Base-by-base conservation (phyloP, 53 echinoderm and acorn worm species). In the Luidia sarsii region DNA sequence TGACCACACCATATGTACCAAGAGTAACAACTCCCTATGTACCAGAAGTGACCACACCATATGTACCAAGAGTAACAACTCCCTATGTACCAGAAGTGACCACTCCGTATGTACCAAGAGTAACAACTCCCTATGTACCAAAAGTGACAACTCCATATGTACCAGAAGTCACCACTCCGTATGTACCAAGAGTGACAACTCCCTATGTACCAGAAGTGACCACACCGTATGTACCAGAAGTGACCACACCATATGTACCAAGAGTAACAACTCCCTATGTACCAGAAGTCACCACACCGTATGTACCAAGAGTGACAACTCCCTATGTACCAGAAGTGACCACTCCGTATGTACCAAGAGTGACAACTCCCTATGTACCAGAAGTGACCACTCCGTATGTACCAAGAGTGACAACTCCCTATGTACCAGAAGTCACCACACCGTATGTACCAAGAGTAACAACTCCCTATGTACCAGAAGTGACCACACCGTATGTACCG, bases 401-500 rank as follows among this genome's bases (percentile, higher is more conserved):
- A 0, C 67, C 67, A 39, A 0, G 10, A 39, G 28, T 67, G 46
- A 41, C 67, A 25, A 67, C 67, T 10, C 46, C 67, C 23, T 67
- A 39, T 27, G 6, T 22, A 1, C 24, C 39, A 38, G 23, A 66
- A 35, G 66, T 66, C 21, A 66, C 19, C 43, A 41, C 67, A 0
- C 57, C 24, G 24, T 23, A 14, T 45, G 29, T 46, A 1, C 67
- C 25, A 43, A 8, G 13, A 22, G 30, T 67, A 15, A 67, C 67
- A 27, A 67, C 67, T 24, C 67, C 67, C n/a, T 45, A 67, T 67
- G 24, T 67, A 1, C 67, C 67, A 22, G 4, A 22, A 43, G 48
- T 46, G 46, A 67, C 67, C 15, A 67, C 67, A 0, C 67, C 67
- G 9, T 67, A 43, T 48, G 24, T 67, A 22, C 43, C 67, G 25